Conservation (phyloP, 1,140 invertebrate species). For the Heliconius hermathena region DNA sequence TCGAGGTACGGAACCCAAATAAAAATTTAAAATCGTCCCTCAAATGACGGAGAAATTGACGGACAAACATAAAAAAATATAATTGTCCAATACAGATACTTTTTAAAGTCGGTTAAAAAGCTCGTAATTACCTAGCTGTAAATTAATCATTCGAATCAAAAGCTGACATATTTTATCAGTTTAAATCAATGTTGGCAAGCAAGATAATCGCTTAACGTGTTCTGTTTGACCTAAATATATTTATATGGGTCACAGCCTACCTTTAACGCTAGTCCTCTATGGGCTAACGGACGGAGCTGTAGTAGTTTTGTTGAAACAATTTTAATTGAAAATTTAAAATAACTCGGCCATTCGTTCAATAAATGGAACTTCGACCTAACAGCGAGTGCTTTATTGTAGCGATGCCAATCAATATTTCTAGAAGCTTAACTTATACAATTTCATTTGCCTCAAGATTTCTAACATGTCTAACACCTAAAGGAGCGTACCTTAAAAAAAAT, state of each 20-base stretch:
- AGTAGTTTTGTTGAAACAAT: constrained; percentile 44
- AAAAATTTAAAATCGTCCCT: no score
- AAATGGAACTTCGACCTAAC: constrained; percentile 31
- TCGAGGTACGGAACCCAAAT: no score
- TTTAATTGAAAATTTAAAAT: constrained; percentile 52
- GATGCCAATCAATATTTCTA: neutral
- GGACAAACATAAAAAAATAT: no score
- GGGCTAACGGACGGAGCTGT: constrained; percentile 11
- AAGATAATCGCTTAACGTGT: constrained; percentile 36
- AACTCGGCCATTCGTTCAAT: constrained; percentile 38
- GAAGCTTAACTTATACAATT: neutral
- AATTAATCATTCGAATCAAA: neutral
- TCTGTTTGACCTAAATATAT: constrained; percentile 68
- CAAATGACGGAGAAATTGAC: no score
- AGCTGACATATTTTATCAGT: neutral
- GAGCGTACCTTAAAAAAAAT: no score
- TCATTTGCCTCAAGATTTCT: neutral
- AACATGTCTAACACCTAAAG: neutral
- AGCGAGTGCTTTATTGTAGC: constrained; percentile 8
- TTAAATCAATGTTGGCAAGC: constrained; percentile 4
- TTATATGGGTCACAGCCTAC: constrained; percentile 62
- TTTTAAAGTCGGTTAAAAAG: no score
- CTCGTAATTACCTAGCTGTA: no score
- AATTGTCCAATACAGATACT: no score
- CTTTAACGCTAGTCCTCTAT: constrained; percentile 24